Base-by-base conservation (phyloP, 1,140 invertebrate species). In the Brachionus paranguensis region DNA sequence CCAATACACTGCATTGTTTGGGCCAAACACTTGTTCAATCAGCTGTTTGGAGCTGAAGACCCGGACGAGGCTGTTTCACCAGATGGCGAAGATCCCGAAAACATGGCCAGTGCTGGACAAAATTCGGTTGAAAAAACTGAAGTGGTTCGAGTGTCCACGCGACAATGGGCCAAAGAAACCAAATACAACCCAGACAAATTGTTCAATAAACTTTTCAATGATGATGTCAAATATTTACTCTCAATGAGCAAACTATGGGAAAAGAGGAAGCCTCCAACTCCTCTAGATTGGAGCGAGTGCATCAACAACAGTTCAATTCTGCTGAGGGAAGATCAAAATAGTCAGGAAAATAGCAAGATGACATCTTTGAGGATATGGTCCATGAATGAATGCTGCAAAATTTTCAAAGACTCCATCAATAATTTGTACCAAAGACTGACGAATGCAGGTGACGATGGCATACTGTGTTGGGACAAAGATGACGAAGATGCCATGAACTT, bases 1-100 rank as follows among this genome's bases (percentile, higher is more conserved):
- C 95, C 96, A 0, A 97, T 99, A 86, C 98, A 99, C 89, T 99
- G 98, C 88, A 96, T 99, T 86, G 96, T 99, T 3, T 99, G 98
- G 98, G 94, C 96, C 0, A 99, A 99, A 89, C 96, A 98, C 92
- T 91, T 99, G 14, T 99, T 99, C 87, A 96, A 94, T 91, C 98
- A 99, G 90, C 91, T 99, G 3, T 99, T 98, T 92, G 98, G 97
- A 2, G 93, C 93, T 84, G 95, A 97, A 90, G 89, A 90, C 81
- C 88, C 88, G 43, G 96, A 99, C 91, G 94, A 99, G 88, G 97
- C 99, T 91, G 97, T 99, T 0, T 98, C 96, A 20, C 97, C 97
- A 1, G 97, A 99, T 88, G 93, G 95, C 17, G 94, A 94, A 84
- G 96, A 98, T 91, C 95, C 96, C 72, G 95, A 98, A 90, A 91